These are phyloP conservation scores for Hypselothyrea guttata DNA, from an alignment of 2,888 invertebrate genomes.

Conservation along the genomic window DNA sequence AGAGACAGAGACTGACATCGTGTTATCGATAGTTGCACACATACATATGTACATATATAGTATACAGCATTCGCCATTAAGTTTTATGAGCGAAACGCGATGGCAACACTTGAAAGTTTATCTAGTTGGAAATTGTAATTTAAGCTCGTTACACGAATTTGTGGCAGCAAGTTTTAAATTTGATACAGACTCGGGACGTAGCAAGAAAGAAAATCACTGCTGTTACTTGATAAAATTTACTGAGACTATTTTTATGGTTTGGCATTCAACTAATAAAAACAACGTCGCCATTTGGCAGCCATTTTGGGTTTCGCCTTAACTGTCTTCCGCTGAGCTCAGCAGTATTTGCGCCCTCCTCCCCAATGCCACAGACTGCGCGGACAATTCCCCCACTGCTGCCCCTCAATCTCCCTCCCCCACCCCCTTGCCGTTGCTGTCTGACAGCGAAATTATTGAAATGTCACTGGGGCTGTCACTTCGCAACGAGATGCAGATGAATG, in stretches of 20 bases:
- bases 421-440: slow-evolving; percentile 6
- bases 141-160: neutral
- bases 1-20: too few species aligned
- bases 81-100: too few species aligned
- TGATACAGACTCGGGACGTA: too few species aligned
- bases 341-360: slow-evolving; percentile 20
- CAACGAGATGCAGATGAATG: neutral
- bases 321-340: slow-evolving; percentile 46
- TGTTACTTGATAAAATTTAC: slow-evolving; percentile 17
- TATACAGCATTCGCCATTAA: too few species aligned
- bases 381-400: neutral
- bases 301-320: slow-evolving; percentile 27
- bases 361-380: too few species aligned
- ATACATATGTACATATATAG: too few species aligned
- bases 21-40: too few species aligned
- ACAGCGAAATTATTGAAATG: slow-evolving; percentile 62
- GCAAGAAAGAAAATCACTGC: slow-evolving; percentile 4
- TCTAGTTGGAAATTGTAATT: too few species aligned
- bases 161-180: neutral
- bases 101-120: neutral
- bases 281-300: slow-evolving; percentile 40
- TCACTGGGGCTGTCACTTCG: slow-evolving; percentile 54
- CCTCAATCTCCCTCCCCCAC: neutral
- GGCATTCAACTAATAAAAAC: slow-evolving; percentile 41
- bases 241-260: slow-evolving; percentile 27